Evolutionary conservation across 2,113 vertebrate genomes (phyloP).

Genomic region (Natator depressus): DNA sequence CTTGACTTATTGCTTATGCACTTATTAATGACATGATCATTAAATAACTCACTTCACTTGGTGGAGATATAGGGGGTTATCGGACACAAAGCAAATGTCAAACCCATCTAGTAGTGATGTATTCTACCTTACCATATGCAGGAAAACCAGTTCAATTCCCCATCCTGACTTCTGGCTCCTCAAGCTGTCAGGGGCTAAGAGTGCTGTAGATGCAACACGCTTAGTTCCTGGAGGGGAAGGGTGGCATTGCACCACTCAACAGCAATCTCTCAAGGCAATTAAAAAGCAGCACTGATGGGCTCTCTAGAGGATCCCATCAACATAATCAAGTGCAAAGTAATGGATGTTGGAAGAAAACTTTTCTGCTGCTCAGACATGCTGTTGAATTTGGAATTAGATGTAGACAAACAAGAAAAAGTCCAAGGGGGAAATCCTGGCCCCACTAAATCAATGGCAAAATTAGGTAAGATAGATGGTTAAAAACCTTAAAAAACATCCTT

Average conservation of each 20-base stretch:
- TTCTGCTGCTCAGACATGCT: background rate
- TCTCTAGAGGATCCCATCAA: background rate
- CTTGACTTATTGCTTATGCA: background rate
- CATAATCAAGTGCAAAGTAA: constrained; percentile 11
- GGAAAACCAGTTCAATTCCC: background rate
- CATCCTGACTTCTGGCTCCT: background rate
- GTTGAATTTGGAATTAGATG: background rate
- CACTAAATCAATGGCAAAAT: background rate
- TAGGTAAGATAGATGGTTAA: background rate
- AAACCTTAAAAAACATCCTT: too few species aligned
- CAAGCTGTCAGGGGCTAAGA: background rate
- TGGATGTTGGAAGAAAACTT: background rate
- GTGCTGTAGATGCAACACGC: background rate
- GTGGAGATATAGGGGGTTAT: background rate
- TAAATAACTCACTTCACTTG: background rate
- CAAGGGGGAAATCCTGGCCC: background rate
- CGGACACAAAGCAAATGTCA: background rate
- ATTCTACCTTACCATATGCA: background rate
- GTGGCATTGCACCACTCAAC: background rate
- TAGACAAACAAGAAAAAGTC: background rate
- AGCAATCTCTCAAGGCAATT: constrained; percentile 35
- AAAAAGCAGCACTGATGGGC: constrained; percentile 30
- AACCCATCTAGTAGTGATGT: background rate
- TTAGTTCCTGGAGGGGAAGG: background rate
- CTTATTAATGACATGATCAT: background rate